Evolutionary conservation across 2,113 vertebrate genomes (phyloP).

Genomic region (Vicugna pacos): DNA sequence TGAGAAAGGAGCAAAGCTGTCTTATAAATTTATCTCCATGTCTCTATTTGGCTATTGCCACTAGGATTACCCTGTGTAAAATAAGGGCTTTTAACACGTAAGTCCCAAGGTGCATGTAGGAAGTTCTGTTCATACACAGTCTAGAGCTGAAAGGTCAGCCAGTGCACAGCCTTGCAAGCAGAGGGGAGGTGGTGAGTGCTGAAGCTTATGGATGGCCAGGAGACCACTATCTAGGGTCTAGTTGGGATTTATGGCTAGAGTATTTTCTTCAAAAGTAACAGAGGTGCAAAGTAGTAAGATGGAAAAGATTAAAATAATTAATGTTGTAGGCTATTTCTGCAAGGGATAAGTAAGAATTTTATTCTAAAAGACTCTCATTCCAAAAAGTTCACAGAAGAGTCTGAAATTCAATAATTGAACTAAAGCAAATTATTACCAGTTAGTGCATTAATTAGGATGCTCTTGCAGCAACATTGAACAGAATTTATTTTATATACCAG

Average conservation of each 20-base stretch:
- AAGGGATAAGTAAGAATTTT: constrained; percentile 2
- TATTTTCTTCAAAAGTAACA: constrained; percentile 49
- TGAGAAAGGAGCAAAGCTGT: constrained; percentile 64
- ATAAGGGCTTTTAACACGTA: constrained; percentile 72
- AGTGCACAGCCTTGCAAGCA: background rate
- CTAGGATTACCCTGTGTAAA: constrained; percentile 72
- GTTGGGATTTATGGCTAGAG: constrained; percentile 63
- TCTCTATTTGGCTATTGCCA: constrained; percentile 73
- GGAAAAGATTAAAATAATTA: constrained; percentile 39
- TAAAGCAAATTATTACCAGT: background rate
- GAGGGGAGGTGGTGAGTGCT: constrained; percentile 56
- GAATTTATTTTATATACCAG: background rate
- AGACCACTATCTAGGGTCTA: constrained; percentile 50
- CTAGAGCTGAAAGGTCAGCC: constrained; percentile 64
- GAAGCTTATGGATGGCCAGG: constrained; percentile 48
- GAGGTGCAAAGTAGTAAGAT: background rate
- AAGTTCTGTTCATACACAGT: constrained; percentile 68
- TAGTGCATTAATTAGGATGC: background rate
- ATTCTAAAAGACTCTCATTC: constrained; percentile 15
- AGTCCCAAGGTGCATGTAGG: constrained; percentile 75
- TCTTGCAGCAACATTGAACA: background rate
- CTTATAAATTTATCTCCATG: constrained; percentile 76
- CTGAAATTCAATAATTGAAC: constrained; percentile 36
- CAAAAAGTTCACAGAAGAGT: background rate
- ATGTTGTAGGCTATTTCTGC: background rate